Base-by-base conservation (phyloP, 2,888 invertebrate genomes). In the Neoaliturus tenellus region DNA sequence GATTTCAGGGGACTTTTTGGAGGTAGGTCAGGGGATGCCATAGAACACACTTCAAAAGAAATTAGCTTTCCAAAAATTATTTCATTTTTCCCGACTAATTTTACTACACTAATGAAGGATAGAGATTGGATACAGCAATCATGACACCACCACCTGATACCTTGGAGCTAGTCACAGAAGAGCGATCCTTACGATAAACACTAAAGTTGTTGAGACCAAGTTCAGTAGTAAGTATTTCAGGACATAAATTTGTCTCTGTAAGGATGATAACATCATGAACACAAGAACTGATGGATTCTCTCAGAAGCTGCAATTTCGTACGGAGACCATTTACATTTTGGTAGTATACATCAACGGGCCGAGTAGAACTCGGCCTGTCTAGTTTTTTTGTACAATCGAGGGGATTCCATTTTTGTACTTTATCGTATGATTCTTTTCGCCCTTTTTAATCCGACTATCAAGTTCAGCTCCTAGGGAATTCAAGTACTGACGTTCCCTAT, bases 321-420 rank as follows among this genome's bases (percentile, higher is more conserved):
- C 62, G 62, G 3, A 62, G 35, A 23, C 73, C 41, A 23, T 35
- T 31, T 33, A 73, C 41, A 73, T 73, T 73, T n/a, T 73, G 73
- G 20, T 73, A 73, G 35, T 73, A 73, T 5, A 41, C 41, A 73
- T 20, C 20, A 5, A 73, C 8, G 8, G 10, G 41, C 6, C 20
- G 12, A 33, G 4, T 14, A 41, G 25, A 5, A n/a, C 41, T 20
- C 8, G 31, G 17, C 14, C 20, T n/a, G 6, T 33, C 3, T 20
- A 33, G 41, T 73, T 73, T 73, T 41, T 73, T 73, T 33, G 6
- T 23, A 73, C 35, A 33, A 73, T 35, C 8, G 35, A 23, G 35
- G 73, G 73, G 12, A 73, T 17, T 41, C 73, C 73, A 73, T 73
- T 39, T n/a, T 20, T 73, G n/a, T 73, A 73, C 28, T 20, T 73